A percentile compares a stretch with the other conserved stretches of the same genome.
Evolutionary conservation across 2,888 invertebrate species (phyloP).

Genomic region (Drosophila trichaetosa): DNA sequence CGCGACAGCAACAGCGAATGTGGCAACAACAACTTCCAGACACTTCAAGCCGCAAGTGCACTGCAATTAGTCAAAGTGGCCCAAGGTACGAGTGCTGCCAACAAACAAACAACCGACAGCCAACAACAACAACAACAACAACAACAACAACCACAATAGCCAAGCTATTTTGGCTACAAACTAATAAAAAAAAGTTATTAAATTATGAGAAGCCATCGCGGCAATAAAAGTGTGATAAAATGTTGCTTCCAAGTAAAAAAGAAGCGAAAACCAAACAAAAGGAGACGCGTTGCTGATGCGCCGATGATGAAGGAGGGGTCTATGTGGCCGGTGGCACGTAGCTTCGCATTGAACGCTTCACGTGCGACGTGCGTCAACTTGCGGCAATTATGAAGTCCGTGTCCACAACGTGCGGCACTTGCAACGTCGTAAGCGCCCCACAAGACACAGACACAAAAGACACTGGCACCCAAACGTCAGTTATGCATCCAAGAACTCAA

Average conservation of each 20-base stretch:
- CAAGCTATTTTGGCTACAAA: conserved; percentile 62
- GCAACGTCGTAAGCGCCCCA: conserved; percentile 60
- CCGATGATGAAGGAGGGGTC: conserved; percentile 24
- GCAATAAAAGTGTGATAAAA: conserved; percentile 78
- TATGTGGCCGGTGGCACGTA: conserved; percentile 62
- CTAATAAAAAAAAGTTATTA: conserved; percentile 61
- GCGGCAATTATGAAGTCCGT: conserved; percentile 77
- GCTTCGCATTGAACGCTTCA: conserved; percentile 39
- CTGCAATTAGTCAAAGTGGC: conserved; percentile 79
- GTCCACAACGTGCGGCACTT: conserved; percentile 49
- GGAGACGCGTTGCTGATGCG: conserved; percentile 28
- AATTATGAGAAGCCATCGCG: conserved; percentile 73
- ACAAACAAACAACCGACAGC: background rate
- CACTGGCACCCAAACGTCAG: conserved; percentile 68
- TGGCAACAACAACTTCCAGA: conserved; percentile 61
- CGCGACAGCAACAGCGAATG: conserved; percentile 47
- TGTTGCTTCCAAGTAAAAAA: conserved; percentile 53
- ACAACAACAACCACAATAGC: conserved; percentile 9
- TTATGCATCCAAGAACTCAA: conserved; percentile 24
- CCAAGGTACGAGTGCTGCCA: conserved; percentile 34
- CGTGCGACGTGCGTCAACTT: conserved; percentile 77
- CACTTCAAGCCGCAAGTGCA: conserved; percentile 70
- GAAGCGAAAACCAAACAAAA: conserved; percentile 1
- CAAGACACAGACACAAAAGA: conserved; percentile 20
- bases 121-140: conserved; percentile 3